These are phyloP conservation scores for Chaetodon trifascialis DNA, from an alignment of 2,113 vertebrate species.

Conservation along the genomic window DNA sequence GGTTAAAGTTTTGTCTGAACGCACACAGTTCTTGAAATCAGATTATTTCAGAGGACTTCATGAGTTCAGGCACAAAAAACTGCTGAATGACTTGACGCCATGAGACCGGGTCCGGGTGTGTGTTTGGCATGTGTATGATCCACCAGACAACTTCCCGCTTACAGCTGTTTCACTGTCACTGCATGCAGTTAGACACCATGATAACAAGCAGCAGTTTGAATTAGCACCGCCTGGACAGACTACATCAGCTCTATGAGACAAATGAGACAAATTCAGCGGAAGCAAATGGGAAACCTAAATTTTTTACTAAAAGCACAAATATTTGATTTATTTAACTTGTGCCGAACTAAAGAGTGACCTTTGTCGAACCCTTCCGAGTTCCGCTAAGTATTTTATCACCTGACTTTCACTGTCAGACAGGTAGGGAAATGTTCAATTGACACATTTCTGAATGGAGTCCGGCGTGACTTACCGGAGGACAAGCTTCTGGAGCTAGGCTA, in stretches of 20 bases:
- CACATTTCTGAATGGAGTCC: not conserved
- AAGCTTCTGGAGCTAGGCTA: not conserved
- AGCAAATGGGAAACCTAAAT: not conserved
- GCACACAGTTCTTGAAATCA: not conserved
- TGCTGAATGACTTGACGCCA: not conserved
- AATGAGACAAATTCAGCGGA: not conserved
- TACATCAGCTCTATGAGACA: not conserved
- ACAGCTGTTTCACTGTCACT: no score
- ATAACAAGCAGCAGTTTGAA: not conserved
- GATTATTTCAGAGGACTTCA: not conserved
- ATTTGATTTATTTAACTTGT: not conserved
- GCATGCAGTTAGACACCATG: not conserved
- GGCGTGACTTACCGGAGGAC: not conserved
- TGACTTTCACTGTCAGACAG: not conserved
- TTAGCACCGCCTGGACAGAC: not conserved
- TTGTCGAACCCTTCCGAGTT: rapidly evolving
- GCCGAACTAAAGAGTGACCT: not conserved
- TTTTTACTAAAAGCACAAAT: not conserved
- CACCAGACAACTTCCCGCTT: no score
- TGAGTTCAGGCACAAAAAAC: not conserved
- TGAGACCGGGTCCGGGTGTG: not conserved
- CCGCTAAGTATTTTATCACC: rapidly evolving
- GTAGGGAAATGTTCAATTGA: not conserved
- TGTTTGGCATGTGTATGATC: no score
- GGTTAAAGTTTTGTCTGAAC: not conserved